Conservation (phyloP, 2,113 vertebrate genomes). For the Neodontobutis hainanensis region DNA sequence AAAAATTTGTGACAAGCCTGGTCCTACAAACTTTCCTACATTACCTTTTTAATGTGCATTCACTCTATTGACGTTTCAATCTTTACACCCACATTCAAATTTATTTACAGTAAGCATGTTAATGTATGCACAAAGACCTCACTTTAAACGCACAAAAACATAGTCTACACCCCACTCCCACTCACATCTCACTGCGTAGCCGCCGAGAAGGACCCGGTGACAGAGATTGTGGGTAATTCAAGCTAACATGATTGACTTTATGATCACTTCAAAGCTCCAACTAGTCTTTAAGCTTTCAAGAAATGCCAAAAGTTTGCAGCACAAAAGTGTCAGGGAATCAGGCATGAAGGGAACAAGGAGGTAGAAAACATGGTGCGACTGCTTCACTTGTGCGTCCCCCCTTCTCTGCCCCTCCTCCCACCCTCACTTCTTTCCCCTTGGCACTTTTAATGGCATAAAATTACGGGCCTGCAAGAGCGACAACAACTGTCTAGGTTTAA, state of each 20-base stretch:
- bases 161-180: conserved; percentile 41
- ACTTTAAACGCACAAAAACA: conserved; percentile 12
- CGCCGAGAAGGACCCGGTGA: conserved; percentile 88
- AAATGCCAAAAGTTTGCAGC: conserved; percentile 85
- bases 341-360: conserved; percentile 73
- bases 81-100: conserved; percentile 30
- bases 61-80: conserved; percentile 26
- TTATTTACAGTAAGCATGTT: conserved; percentile 38
- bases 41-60: conserved; percentile 10
- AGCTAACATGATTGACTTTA: conserved; percentile 96
- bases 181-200: conserved; percentile 69
- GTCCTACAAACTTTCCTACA: conserved; percentile 9
- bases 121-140: conserved; percentile 16
- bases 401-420: conserved; percentile 62
- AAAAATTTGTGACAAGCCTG: background rate
- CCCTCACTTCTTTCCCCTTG: conserved; percentile 55
- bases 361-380: conserved; percentile 49
- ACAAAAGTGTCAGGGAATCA: conserved; percentile 84
- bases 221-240: conserved; percentile 91
- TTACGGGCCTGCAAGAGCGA: conserved; percentile 85
- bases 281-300: conserved; percentile 94
- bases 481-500: conserved; percentile 84
- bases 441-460: conserved; percentile 86
- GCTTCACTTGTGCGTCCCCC: conserved; percentile 54
- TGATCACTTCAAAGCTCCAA: conserved; percentile 90